Base-by-base conservation (phyloP, 2,797 vertebrate genomes). In the Onychomys arenicola region DNA sequence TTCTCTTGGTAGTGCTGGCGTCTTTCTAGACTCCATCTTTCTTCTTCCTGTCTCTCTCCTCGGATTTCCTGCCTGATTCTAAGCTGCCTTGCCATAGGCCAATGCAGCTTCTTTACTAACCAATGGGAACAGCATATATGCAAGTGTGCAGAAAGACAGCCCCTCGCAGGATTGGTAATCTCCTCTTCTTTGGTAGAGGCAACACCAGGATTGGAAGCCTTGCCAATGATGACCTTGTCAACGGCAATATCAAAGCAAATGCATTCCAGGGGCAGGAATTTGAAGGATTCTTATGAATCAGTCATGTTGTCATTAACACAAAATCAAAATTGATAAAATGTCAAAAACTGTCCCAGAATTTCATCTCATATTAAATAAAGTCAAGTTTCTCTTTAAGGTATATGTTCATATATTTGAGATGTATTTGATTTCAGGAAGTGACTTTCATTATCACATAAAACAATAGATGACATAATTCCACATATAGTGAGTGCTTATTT, bases 341-440 rank as follows among this genome's bases (percentile, higher is more conserved):
- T 82, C 59, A 49, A 83, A 63, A 83, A 43, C 59, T 43, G 37
- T 29, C 37, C 59, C 37, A 43, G 43, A 46, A 63, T 63, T 63
- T 83, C 71, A 37, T 49, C 32, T 67, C 61, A 49, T 46, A 46
- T 77, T 86, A 93, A 94, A 59, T 87, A n/a, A 37, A 19, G 75
- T 88, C 7, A 76, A 49, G 25, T 59, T 80, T 55, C 49, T 89
- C n/a, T 49, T 67, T 81, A 59, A 84, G 65, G 37, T 78, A 1
- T 67, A 71, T 78, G 19, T 63, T 61, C 40, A 86, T 57, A 29
- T 6, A 75, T 95, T 65, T 93, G 88, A 95, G 10, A 78, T 94
- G 9, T 63, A 25, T 27, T 43, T 63, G 59, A 43, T 96, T 89
- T 11, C 49, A 59, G 37, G 16, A 83, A 83, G 37, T 19, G 43